A percentile compares a stretch with the other conserved stretches of the same genome.
phyloP scores from a whole-genome alignment of 2,113 vertebrate species.

The Neolamprologus devosi region DNA sequence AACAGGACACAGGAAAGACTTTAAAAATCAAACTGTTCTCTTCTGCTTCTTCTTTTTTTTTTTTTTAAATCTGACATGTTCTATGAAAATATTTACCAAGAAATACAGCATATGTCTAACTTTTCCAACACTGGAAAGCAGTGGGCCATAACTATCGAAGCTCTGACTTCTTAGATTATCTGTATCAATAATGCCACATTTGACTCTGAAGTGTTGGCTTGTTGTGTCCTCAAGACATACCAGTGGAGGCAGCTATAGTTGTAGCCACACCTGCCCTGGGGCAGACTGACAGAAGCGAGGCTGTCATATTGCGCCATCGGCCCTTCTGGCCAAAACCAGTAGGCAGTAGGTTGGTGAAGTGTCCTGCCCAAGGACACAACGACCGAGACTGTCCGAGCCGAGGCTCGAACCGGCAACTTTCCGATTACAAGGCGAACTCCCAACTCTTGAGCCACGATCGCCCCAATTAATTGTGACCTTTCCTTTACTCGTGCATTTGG shows the following conservation, averaged over 20 bases:
- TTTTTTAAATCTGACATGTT: not conserved
- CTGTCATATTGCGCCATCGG: fast-evolving
- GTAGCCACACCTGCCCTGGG: no score
- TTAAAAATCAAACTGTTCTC: not conserved
- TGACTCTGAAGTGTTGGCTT: not conserved
- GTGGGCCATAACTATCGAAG: not conserved
- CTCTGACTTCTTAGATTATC: not conserved
- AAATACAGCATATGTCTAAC: not conserved
- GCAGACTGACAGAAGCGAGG: no score
- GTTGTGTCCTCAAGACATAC: not conserved
- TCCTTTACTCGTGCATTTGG: not conserved
- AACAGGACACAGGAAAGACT: not conserved
- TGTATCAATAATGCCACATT: not conserved
- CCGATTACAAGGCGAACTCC: no score
- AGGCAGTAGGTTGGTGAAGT: no score
- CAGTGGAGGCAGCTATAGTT: no score
- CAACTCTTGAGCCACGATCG: no score
- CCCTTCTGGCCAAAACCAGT: no score
- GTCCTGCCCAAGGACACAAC: no score
- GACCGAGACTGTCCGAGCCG: no score
- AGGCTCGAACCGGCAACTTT: no score
- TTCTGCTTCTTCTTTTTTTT: not conserved
- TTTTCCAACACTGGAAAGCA: not conserved
- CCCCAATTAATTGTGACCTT: no score
- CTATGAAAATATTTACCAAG: not conserved